These are phyloP conservation scores for Heterocephalus glaber DNA, from an alignment of 2,113 vertebrate species.

Conservation along the genomic window DNA sequence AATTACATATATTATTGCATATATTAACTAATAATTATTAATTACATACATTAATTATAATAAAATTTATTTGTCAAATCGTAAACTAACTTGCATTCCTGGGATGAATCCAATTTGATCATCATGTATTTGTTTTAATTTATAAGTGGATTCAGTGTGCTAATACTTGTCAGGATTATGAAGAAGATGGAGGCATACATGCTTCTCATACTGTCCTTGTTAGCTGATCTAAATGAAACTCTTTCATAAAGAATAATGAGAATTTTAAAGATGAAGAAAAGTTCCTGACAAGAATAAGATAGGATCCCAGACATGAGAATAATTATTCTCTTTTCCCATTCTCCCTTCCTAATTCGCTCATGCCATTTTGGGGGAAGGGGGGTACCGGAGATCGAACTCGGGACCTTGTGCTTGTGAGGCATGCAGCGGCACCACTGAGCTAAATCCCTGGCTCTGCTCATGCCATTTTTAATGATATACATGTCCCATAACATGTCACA, in stretches of 20 bases:
- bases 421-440: too few relatives aligned
- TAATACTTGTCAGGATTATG: constrained; percentile 32
- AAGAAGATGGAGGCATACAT: background rate
- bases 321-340: constrained; percentile 3
- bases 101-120: background rate
- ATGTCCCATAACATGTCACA: background rate
- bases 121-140: constrained; percentile 27
- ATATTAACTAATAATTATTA: too few relatives aligned
- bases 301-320: background rate
- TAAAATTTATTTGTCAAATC: constrained; percentile 4
- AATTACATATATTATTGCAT: background rate
- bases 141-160: background rate
- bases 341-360: background rate
- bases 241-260: constrained; percentile 48
- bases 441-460: too few relatives aligned
- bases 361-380: too few relatives aligned
- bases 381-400: too few relatives aligned
- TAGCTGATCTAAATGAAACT: constrained; percentile 4
- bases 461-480: background rate
- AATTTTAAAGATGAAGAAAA: constrained; percentile 47
- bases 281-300: constrained; percentile 7
- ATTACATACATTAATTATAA: background rate
- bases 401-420: too few relatives aligned
- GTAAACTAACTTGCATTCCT: constrained; percentile 32
- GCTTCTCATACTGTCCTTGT: background rate